These are phyloP conservation scores for Cyclura pinguis DNA, from an alignment of 2,797 vertebrate genomes.

Conservation along the genomic window DNA sequence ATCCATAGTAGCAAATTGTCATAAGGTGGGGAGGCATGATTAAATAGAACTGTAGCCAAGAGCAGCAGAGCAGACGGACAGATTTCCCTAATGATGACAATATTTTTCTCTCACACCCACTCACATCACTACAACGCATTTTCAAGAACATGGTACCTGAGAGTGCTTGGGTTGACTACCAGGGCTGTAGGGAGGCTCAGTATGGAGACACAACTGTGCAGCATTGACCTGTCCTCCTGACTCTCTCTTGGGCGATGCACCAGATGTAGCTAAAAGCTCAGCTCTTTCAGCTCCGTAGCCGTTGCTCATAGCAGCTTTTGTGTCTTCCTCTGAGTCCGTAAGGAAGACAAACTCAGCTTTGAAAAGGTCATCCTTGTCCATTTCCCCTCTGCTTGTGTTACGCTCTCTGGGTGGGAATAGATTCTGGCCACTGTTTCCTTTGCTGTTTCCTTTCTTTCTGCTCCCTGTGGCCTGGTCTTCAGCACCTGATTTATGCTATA, in stretches of 20 bases:
- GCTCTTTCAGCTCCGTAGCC: constrained; percentile 51
- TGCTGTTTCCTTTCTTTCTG: constrained; percentile 28
- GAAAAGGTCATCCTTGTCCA: constrained; percentile 84
- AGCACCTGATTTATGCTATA: background rate
- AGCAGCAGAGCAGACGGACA: background rate
- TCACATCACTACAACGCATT: background rate
- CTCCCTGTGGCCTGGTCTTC: constrained; percentile 63
- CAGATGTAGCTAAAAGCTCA: constrained; percentile 63
- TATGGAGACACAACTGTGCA: constrained; percentile 14
- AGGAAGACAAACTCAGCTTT: constrained; percentile 89
- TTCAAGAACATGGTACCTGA: constrained; percentile 74
- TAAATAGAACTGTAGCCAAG: background rate
- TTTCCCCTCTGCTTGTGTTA: constrained; percentile 67
- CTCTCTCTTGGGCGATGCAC: constrained; percentile 17
- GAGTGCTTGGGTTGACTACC: constrained; percentile 61
- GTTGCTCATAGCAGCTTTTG: constrained; percentile 23
- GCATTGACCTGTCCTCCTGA: constrained; percentile 55
- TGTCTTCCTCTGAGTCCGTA: constrained; percentile 81
- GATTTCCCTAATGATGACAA: constrained; percentile 37
- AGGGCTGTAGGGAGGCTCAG: constrained; percentile 29
- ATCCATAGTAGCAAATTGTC: background rate
- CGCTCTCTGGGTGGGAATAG: constrained; percentile 42
- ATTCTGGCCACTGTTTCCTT: background rate
- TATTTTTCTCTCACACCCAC: background rate
- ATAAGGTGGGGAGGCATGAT: background rate